Evolutionary conservation across 2,888 invertebrate genomes (phyloP).

Genomic region (Iphiclides podalirius): DNA sequence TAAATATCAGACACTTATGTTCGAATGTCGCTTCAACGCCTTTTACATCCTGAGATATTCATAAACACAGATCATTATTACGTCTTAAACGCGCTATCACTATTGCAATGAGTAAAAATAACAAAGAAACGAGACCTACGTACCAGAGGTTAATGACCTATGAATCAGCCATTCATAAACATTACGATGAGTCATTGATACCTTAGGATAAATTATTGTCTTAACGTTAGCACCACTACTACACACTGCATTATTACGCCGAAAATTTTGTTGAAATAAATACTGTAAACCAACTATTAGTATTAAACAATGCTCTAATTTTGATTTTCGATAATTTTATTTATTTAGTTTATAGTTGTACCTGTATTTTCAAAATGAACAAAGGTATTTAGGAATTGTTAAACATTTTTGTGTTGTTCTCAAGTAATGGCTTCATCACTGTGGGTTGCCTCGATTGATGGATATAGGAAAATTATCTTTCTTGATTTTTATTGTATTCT

Average conservation of each 20-base stretch:
- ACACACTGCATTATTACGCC: not conserved
- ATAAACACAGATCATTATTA: not conserved
- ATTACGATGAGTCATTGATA: constrained; percentile 49
- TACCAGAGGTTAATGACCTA: constrained; percentile 56
- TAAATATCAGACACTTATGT: constrained; percentile 12
- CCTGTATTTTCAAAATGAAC: too few relatives aligned
- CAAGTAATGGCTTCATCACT: too few relatives aligned
- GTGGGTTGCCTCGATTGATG: too few relatives aligned
- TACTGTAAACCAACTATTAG: too few relatives aligned
- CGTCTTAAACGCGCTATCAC: constrained; percentile 5
- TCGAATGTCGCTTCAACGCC: not conserved
- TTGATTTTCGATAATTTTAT: too few relatives aligned
- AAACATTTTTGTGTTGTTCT: too few relatives aligned
- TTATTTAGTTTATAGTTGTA: too few relatives aligned
- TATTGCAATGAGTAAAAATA: constrained; percentile 10
- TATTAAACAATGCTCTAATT: too few relatives aligned
- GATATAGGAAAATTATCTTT: too few relatives aligned
- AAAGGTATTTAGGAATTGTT: too few relatives aligned
- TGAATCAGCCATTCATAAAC: constrained; percentile 57
- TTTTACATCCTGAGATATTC: constrained; percentile 1
- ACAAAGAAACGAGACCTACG: constrained; percentile 27
- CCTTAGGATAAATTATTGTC: constrained; percentile 35
- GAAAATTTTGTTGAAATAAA: too few relatives aligned
- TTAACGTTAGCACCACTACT: constrained; percentile 14
- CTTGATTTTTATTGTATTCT: too few relatives aligned